Evolutionary conservation across 2,797 vertebrate genomes (phyloP).

Genomic region (Esox lucius): DNA sequence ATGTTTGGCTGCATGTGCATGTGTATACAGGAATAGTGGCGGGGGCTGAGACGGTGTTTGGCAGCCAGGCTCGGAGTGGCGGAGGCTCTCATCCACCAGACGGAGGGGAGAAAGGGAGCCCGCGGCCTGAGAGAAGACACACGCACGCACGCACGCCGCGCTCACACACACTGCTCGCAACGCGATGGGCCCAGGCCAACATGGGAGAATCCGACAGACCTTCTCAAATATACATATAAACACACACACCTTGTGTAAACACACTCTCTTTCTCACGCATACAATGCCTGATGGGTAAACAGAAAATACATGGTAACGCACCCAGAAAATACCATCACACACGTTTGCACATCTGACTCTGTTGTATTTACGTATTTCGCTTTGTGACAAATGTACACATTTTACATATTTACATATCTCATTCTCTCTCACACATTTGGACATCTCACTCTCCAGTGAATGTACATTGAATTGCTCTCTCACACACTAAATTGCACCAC

Average conservation of each 20-base stretch:
- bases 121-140: slow-evolving; percentile 61
- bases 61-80: slow-evolving; percentile 63
- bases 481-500: slow-evolving; percentile 36
- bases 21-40: slow-evolving; percentile 56
- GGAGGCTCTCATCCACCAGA: slow-evolving; percentile 66
- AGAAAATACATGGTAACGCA: slow-evolving; percentile 42
- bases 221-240: slow-evolving; percentile 52
- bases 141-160: slow-evolving; percentile 38
- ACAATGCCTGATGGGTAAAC: slow-evolving; percentile 50
- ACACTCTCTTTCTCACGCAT: slow-evolving; percentile 29
- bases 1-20: slow-evolving; percentile 25
- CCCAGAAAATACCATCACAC: slow-evolving; percentile 42
- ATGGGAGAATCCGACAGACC: slow-evolving; percentile 43
- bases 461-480: slow-evolving; percentile 41
- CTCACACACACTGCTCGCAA: slow-evolving; percentile 39
- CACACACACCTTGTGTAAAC: slow-evolving; percentile 50
- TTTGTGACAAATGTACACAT: slow-evolving; percentile 41
- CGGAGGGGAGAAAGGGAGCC: slow-evolving; percentile 65
- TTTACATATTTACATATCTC: slow-evolving; percentile 40
- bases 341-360: slow-evolving; percentile 47
- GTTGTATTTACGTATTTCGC: slow-evolving; percentile 43
- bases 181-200: slow-evolving; percentile 56
- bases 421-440: slow-evolving; percentile 28
- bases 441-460: slow-evolving; percentile 46
- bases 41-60: slow-evolving; percentile 45